Evolutionary conservation across 2,888 invertebrate genomes (phyloP).

Genomic region (Agrotis clavis): DNA sequence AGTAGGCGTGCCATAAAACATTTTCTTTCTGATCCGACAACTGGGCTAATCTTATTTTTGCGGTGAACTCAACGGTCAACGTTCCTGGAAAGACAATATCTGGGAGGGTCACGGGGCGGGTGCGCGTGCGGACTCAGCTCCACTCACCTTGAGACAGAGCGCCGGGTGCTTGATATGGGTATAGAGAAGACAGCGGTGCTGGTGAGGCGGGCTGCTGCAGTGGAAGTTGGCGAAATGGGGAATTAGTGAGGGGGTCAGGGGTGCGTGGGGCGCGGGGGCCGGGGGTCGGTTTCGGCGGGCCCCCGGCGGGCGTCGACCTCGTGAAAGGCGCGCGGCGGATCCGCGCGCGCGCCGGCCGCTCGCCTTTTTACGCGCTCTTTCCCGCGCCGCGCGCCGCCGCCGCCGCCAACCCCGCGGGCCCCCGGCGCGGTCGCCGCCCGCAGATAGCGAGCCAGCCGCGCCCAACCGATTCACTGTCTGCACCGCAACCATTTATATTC

Average conservation of each 20-base stretch:
- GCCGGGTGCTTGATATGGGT: constrained; percentile 74
- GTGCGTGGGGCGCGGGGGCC: constrained; percentile 73
- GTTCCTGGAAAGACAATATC: constrained; percentile 75
- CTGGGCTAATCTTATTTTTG: constrained; percentile 77
- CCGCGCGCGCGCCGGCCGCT: constrained; percentile 85
- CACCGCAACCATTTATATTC: constrained; percentile 73
- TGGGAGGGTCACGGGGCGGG: constrained; percentile 59
- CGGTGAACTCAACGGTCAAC: constrained; percentile 73
- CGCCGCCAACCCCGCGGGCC: constrained; percentile 89
- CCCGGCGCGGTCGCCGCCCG: constrained; percentile 90
- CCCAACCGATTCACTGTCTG: constrained; percentile 87
- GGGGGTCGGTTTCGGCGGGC: constrained; percentile 84
- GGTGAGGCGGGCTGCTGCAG: constrained; percentile 52
- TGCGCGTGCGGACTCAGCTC: constrained; percentile 57
- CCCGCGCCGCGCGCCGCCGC: constrained; percentile 84
- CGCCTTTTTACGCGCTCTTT: constrained; percentile 90
- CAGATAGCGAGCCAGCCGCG: constrained; percentile 88
- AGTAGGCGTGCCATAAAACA: constrained; percentile 85
- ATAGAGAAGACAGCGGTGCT: constrained; percentile 69
- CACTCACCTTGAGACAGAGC: constrained; percentile 75
- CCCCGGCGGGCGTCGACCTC: constrained; percentile 88
- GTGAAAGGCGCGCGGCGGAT: constrained; percentile 87
- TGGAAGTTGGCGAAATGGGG: constrained; percentile 69
- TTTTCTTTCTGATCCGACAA: constrained; percentile 75
- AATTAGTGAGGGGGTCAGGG: constrained; percentile 76